Conservation (phyloP, 2,113 vertebrate species). For the Falcunculus frontatus region DNA sequence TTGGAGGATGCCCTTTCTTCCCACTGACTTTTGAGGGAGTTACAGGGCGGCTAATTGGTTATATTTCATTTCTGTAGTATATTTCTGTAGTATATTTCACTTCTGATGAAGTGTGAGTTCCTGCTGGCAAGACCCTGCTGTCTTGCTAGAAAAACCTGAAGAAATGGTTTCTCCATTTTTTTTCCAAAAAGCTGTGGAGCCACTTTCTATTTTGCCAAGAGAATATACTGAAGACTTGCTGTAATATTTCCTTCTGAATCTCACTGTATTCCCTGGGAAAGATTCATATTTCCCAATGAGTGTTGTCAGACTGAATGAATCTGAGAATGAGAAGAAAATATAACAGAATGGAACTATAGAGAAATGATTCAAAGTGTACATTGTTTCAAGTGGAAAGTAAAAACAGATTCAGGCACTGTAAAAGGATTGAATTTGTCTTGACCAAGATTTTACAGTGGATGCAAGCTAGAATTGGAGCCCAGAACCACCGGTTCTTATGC, state of each 20-base stretch:
- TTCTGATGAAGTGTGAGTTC: not conserved
- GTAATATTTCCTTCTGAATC: not conserved
- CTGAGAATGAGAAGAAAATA: not conserved
- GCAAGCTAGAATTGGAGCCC: not conserved
- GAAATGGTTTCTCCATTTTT: not conserved
- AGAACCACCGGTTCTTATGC: not conserved
- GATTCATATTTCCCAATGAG: not conserved
- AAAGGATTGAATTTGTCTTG: not conserved
- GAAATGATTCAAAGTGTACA: not conserved
- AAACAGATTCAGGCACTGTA: not conserved
- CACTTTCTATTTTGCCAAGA: not conserved
- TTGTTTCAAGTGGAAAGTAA: not conserved
- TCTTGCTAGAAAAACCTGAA: not conserved
- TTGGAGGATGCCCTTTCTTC: not conserved
- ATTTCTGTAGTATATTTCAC: no score
- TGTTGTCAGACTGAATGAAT: not conserved
- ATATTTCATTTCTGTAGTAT: not conserved
- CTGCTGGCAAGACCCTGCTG: not conserved
- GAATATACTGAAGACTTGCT: not conserved
- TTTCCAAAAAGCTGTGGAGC: not conserved
- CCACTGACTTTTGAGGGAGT: not conserved
- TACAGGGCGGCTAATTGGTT: accelerated
- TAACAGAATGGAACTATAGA: not conserved
- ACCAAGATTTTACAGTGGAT: not conserved
- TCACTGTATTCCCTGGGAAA: not conserved